A percentile compares a stretch with the other conserved stretches of the same genome.
phyloP scores from a whole-genome alignment of 64 coral and sea anemone genomes.

The Cladopsammia gracilis region DNA sequence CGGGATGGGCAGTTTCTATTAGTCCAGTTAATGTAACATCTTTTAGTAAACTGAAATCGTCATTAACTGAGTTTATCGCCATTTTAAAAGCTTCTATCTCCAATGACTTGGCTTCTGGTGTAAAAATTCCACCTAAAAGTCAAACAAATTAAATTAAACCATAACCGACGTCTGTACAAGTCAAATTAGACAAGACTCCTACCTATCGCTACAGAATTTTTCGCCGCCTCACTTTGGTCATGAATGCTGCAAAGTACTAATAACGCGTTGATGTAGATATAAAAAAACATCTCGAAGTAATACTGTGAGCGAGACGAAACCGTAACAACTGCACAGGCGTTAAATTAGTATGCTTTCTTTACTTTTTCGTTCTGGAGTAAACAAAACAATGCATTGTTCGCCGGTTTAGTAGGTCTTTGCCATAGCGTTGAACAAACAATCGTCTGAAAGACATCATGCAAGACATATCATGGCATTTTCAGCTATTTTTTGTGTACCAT shows the following conservation, averaged over 20 bases:
- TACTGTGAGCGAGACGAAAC: neutral
- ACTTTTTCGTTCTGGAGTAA: neutral
- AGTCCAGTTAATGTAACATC: neutral
- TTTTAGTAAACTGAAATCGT: neutral
- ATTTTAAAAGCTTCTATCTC: neutral
- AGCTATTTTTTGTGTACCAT: too few relatives aligned
- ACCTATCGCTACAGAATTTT: neutral
- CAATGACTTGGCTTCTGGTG: neutral
- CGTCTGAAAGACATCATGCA: neutral
- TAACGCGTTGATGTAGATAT: neutral
- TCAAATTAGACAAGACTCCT: neutral
- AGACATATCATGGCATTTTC: neutral
- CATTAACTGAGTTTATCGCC: neutral
- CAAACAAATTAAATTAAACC: neutral
- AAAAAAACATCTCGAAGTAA: neutral
- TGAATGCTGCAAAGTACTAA: neutral
- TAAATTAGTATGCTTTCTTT: neutral
- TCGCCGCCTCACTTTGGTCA: neutral
- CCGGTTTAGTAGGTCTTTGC: neutral
- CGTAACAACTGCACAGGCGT: neutral
- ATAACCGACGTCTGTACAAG: neutral
- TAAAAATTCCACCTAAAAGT: neutral
- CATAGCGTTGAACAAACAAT: neutral
- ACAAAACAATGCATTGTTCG: neutral
- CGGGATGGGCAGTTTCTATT: neutral